phyloP scores from a whole-genome alignment of 1,140 invertebrate genomes.

The Orussus abietinus region DNA sequence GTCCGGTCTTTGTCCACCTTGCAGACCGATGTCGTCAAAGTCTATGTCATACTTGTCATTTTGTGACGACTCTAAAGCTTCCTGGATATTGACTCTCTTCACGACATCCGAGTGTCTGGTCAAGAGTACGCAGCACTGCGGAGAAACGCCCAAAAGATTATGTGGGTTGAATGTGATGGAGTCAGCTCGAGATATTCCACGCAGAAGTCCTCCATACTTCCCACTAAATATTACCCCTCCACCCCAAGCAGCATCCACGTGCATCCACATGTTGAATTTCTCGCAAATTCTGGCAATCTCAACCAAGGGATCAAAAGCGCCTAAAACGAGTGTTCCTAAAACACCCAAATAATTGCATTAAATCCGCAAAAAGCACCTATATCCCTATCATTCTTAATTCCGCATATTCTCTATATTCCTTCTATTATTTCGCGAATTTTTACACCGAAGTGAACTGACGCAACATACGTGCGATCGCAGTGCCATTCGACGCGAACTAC shows the following conservation, averaged over 20 bases:
- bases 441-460: too few relatives aligned
- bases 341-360: too few relatives aligned
- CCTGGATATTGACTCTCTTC: slow-evolving; percentile 51
- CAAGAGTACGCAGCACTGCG: slow-evolving; percentile 63
- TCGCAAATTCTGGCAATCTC: slow-evolving; percentile 61
- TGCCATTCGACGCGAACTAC: too few relatives aligned
- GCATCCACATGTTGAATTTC: slow-evolving; percentile 63
- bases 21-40: slow-evolving; percentile 64
- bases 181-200: slow-evolving; percentile 60
- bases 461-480: too few relatives aligned
- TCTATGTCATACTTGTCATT: slow-evolving; percentile 65
- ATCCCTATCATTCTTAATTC: too few relatives aligned
- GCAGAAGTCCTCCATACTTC: slow-evolving; percentile 55
- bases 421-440: too few relatives aligned
- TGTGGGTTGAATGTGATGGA: too few relatives aligned
- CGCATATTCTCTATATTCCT: too few relatives aligned
- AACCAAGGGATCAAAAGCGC: slow-evolving; percentile 63
- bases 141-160: slow-evolving; percentile 63
- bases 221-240: slow-evolving; percentile 63
- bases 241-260: slow-evolving; percentile 69
- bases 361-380: too few relatives aligned
- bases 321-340: slow-evolving; percentile 53
- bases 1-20: slow-evolving; percentile 67
- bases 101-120: slow-evolving; percentile 49
- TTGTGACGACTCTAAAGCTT: slow-evolving; percentile 64